phyloP scores from a whole-genome alignment of 2,888 invertebrate species.

The Tetragnatha montana region DNA sequence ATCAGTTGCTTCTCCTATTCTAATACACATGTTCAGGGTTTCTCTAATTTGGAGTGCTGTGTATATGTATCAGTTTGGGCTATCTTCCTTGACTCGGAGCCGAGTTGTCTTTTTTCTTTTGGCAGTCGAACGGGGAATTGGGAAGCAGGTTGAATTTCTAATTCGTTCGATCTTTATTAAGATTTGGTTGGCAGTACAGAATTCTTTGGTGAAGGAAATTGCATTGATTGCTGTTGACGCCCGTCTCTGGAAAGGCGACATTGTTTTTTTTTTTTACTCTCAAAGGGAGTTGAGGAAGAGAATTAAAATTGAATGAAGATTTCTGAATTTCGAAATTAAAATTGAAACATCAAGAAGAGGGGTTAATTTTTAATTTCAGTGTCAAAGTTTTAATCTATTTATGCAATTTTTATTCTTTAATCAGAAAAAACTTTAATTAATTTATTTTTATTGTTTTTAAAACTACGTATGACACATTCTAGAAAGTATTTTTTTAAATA shows the following conservation, averaged over 20 bases:
- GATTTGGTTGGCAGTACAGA: constrained; percentile 17
- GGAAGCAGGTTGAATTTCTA: constrained; percentile 50
- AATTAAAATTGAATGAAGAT: background rate
- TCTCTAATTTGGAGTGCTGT: constrained; percentile 41
- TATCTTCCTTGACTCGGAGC: constrained; percentile 16
- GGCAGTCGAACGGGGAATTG: constrained; percentile 21
- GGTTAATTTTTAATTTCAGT: background rate
- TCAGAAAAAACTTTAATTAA: no score
- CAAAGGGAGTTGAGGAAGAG: background rate
- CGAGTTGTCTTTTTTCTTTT: background rate
- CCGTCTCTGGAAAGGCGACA: background rate
- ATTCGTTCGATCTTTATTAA: constrained; percentile 37
- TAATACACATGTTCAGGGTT: constrained; percentile 42
- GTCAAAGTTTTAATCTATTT: background rate
- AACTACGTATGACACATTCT: no score
- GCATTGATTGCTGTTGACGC: background rate
- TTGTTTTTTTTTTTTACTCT: background rate
- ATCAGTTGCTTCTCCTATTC: constrained; percentile 45
- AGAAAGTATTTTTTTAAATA: no score
- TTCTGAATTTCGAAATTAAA: background rate
- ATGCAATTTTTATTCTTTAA: no score
- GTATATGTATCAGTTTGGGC: constrained; percentile 38
- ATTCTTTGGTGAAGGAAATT: constrained; percentile 35
- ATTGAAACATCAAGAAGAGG: background rate
- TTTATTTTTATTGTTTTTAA: no score